Evolutionary conservation across 2,797 vertebrate genomes (phyloP), one percentile per base, ranked within the genome.

Genomic region (Lagocephalus sceleratus): DNA sequence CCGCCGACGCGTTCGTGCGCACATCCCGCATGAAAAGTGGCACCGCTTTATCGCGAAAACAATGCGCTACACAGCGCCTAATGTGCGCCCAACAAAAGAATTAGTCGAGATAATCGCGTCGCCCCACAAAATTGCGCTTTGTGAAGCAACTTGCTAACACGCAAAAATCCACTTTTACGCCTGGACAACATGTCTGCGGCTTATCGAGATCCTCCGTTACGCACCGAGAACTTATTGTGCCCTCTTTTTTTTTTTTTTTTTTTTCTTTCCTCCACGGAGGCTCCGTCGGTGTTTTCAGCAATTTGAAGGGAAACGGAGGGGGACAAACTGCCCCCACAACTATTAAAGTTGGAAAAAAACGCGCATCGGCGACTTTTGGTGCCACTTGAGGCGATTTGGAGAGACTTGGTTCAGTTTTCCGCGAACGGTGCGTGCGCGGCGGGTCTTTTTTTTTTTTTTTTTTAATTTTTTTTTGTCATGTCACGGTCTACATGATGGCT

Each of bases 81-180:
- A 78, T 72, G 68, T 66, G 70, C 46, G 68, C 56, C 75, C 82
- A 76, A 89, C 86, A 87, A 89, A 86, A 86, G 81, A 84, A 81
- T 85, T 73, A 86, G 73, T 79, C 71, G 7, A 40, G 81, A 75
- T 87, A 78, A 85, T 87, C 73, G 75, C 79, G 32, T 77, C 68
- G 64, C 39, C 58, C 54, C 73, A 26, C 61, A 66, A 77, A 77
- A 77, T 70, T 60, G 70, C 29, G 71, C 65, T 48, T 59, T 51
- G 62, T 46, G 50, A 66, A 73, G 64, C 70, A 80, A 85, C 65
- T 84, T 66, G 71, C 55, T 32, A 46, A 58, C 68, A 47, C 42
- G 47, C 48, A 68, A 70, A 59, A 70, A 77, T 69, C 60, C 71
- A 81, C 82, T 84, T 84, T 83, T 72, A 60, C 73, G 74, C 74